Conservation (phyloP, 2,113 vertebrate genomes). For the Bujurquina vittata region DNA sequence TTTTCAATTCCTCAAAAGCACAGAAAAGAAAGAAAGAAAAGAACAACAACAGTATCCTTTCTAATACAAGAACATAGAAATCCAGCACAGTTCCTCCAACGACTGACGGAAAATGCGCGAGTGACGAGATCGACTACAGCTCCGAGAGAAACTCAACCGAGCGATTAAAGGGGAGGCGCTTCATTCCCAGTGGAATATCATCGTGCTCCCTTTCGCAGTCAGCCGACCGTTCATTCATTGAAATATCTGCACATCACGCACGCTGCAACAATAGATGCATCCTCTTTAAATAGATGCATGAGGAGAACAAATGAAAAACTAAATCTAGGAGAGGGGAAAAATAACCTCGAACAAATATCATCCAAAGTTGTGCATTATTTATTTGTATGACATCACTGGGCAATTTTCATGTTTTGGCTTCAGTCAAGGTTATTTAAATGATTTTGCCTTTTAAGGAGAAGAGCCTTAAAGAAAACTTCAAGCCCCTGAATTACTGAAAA, state of each 20-base stretch:
- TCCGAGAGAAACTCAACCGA: constrained; percentile 59
- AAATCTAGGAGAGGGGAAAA: background rate
- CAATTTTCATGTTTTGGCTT: constrained; percentile 25
- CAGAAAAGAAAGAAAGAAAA: background rate
- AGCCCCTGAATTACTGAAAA: constrained; percentile 20
- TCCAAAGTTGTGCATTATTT: constrained; percentile 62
- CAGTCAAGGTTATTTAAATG: background rate
- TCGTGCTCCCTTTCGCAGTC: constrained; percentile 53
- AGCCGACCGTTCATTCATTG: constrained; percentile 70
- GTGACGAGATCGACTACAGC: constrained; percentile 58
- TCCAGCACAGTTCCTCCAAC: constrained; percentile 32
- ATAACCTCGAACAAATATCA: constrained; percentile 30
- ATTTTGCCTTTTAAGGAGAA: background rate
- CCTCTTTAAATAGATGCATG: background rate
- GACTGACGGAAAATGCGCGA: constrained; percentile 54
- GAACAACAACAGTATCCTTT: background rate
- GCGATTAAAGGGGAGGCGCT: constrained; percentile 80
- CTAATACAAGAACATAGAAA: background rate
- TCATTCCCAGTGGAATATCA: constrained; percentile 59
- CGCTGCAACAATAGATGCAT: constrained; percentile 35
- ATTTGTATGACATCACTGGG: constrained; percentile 58
- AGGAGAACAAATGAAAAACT: constrained; percentile 1
- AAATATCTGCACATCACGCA: constrained; percentile 57
- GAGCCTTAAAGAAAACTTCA: background rate
- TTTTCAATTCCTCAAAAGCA: background rate